Conservation (phyloP, 2,888 invertebrate genomes). For the Poecilus cupreus region DNA sequence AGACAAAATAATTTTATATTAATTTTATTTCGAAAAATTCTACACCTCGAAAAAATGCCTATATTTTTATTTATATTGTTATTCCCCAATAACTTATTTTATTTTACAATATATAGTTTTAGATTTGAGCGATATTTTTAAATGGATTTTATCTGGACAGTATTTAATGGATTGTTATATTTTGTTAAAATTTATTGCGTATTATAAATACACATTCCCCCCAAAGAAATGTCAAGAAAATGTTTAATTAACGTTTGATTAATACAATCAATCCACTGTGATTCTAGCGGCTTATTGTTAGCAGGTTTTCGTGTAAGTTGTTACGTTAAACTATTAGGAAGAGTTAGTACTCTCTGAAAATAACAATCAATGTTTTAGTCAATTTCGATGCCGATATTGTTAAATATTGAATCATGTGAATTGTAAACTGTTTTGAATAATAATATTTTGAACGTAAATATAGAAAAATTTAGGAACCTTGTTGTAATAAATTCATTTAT, state of each 20-base stretch:
- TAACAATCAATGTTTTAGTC: constrained; percentile 52
- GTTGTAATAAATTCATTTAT: constrained; percentile 33
- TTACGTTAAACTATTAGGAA: constrained; percentile 13
- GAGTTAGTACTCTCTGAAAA: constrained; percentile 20
- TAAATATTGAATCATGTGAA: constrained; percentile 18
- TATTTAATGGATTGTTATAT: constrained; percentile 32
- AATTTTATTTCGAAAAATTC: constrained; percentile 10
- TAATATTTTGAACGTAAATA: constrained; percentile 45
- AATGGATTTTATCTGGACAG: not conserved
- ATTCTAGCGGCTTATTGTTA: constrained; percentile 49
- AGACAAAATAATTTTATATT: not conserved
- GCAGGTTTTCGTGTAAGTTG: constrained; percentile 28
- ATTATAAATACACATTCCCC: constrained; percentile 46
- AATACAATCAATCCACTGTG: constrained; percentile 55
- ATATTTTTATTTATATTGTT: not conserved
- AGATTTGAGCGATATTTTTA: not conserved
- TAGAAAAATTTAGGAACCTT: constrained; percentile 39
- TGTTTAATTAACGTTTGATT: constrained; percentile 26
- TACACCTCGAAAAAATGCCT: not conserved
- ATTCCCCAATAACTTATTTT: not conserved
- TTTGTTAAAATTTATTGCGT: constrained; percentile 2
- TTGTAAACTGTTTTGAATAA: constrained; percentile 36
- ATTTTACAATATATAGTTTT: not conserved
- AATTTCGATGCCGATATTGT: constrained; percentile 45
- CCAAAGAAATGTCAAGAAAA: constrained; percentile 32